phyloP scores from a whole-genome alignment of 1,140 invertebrate species.

The Chrysopa pallens region DNA sequence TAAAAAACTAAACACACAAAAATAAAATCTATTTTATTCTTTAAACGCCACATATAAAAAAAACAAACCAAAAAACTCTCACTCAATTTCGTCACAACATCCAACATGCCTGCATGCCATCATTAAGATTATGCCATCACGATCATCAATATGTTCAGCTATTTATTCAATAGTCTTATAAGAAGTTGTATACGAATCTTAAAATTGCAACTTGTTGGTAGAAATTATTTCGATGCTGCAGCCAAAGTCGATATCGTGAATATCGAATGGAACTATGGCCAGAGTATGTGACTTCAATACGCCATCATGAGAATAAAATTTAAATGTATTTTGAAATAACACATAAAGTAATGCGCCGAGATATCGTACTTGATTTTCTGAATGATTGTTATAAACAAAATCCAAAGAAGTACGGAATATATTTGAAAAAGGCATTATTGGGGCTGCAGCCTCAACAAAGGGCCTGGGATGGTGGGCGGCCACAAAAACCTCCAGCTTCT shows the following conservation, averaged over 20 bases:
- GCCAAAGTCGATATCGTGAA: slow-evolving; percentile 34
- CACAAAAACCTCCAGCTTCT: too few species aligned
- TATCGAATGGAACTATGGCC: slow-evolving; percentile 50
- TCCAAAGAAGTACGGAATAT: too few species aligned
- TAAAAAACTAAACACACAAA: too few species aligned
- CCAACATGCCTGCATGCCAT: too few species aligned
- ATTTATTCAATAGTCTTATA: slow-evolving; percentile 59
- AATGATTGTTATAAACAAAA: slow-evolving; percentile 24
- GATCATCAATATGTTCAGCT: slow-evolving; percentile 47
- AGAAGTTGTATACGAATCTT: slow-evolving; percentile 44
- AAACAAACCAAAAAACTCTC: too few species aligned
- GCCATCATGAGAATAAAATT: slow-evolving; percentile 52
- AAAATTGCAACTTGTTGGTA: slow-evolving; percentile 46
- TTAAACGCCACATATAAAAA: too few species aligned
- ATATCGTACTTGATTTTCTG: slow-evolving; percentile 40
- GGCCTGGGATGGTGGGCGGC: too few species aligned
- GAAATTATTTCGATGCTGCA: slow-evolving; percentile 60
- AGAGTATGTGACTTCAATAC: slow-evolving; percentile 59
- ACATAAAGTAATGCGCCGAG: slow-evolving; percentile 51
- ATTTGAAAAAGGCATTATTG: too few species aligned
- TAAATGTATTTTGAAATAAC: slow-evolving; percentile 56
- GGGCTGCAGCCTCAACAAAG: too few species aligned
- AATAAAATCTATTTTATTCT: too few species aligned
- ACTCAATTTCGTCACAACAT: too few species aligned
- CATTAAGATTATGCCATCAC: too few species aligned